Percentiles rank a stretch among this genome's conserved stretches.
Evolutionary conservation across 2,797 vertebrate species (phyloP).

Genomic region (Salmo trutta): DNA sequence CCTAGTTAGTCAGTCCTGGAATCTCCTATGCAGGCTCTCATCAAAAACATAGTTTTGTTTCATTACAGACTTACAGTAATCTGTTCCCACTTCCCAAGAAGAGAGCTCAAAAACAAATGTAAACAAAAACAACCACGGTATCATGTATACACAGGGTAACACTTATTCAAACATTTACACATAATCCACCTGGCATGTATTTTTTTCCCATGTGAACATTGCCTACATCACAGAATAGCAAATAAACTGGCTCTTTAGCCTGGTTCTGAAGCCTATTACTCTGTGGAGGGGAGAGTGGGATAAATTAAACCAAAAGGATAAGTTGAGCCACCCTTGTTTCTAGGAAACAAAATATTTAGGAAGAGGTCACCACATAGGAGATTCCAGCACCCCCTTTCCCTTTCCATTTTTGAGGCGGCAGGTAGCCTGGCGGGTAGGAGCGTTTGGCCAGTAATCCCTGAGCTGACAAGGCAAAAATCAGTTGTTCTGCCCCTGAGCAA

Average conservation of each 20-base stretch:
- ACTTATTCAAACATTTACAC: background rate
- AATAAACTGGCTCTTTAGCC: background rate
- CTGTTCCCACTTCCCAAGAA: background rate
- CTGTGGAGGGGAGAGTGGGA: too few species aligned
- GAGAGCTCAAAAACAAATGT: too few species aligned
- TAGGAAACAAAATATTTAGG: too few species aligned
- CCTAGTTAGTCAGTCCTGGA: constrained; percentile 24
- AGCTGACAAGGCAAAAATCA: too few species aligned
- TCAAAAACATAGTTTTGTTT: constrained; percentile 7
- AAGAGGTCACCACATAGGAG: too few species aligned
- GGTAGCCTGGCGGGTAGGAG: too few species aligned
- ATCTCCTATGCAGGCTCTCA: background rate
- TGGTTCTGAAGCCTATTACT: background rate
- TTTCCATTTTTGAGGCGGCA: too few species aligned
- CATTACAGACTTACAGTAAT: background rate
- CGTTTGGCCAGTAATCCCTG: too few species aligned
- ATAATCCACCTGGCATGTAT: background rate
- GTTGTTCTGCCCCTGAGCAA: too few species aligned
- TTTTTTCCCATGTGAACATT: background rate
- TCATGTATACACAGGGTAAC: background rate
- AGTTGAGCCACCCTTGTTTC: too few species aligned
- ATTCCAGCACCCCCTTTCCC: too few species aligned
- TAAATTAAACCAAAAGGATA: too few species aligned
- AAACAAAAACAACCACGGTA: background rate
- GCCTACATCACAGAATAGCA: background rate